Evolutionary conservation across 2,888 invertebrate genomes (phyloP).

Genomic region (Acholoe squamosa): DNA sequence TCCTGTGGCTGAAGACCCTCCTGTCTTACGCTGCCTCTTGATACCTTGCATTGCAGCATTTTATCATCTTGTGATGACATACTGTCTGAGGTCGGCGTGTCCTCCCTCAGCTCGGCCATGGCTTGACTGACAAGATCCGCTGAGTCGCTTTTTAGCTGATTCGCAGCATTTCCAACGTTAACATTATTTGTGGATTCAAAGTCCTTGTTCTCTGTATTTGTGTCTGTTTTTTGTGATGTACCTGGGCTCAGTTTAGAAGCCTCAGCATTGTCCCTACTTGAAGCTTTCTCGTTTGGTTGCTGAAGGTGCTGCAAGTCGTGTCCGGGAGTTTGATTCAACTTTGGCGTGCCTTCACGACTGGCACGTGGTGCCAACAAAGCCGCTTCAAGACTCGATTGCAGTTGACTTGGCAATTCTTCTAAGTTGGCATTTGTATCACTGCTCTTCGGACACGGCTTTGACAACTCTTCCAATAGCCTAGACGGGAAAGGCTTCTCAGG

Average conservation of each 20-base stretch:
- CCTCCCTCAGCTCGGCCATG: too few species aligned
- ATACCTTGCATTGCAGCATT: background rate
- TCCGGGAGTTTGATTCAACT: background rate
- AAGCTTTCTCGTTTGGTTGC: conserved; percentile 1
- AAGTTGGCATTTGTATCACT: background rate
- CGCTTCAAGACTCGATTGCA: background rate
- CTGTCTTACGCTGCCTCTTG: background rate
- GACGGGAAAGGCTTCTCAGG: conserved; percentile 43
- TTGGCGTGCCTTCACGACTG: background rate
- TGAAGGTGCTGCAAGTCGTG: conserved; percentile 14
- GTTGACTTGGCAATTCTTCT: background rate
- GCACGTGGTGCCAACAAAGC: background rate
- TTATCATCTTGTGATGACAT: too few species aligned
- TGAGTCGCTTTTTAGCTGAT: too few species aligned
- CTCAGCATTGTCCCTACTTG: too few species aligned
- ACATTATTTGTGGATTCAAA: too few species aligned
- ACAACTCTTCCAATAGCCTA: conserved; percentile 51
- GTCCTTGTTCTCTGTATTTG: background rate
- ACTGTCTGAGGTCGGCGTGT: too few species aligned
- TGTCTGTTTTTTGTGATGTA: background rate
- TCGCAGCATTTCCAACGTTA: too few species aligned
- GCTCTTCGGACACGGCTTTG: background rate
- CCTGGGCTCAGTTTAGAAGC: background rate
- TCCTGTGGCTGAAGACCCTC: background rate
- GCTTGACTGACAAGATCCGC: too few species aligned